Percentiles rank a stretch among this genome's conserved stretches.
phyloP scores from a whole-genome alignment of 2,888 invertebrate genomes.

The Keiferia lycopersicella region DNA sequence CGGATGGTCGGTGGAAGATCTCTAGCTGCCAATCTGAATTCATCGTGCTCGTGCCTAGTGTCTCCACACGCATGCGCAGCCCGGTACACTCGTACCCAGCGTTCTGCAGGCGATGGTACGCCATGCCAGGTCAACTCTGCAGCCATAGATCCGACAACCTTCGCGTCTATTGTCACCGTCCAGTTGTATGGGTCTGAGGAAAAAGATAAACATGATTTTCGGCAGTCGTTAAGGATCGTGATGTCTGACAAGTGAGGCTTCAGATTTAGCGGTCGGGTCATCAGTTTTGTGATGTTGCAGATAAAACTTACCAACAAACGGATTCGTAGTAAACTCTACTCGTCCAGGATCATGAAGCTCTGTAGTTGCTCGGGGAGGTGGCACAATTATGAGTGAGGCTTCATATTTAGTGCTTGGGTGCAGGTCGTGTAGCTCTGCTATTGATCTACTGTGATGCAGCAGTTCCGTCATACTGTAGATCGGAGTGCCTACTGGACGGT shows the following conservation, averaged over 20 bases:
- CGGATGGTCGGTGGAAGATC: constrained; percentile 63
- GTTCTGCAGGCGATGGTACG: constrained; percentile 93
- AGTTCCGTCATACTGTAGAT: constrained; percentile 92
- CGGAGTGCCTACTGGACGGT: constrained; percentile 90
- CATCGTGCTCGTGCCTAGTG: constrained; percentile 57
- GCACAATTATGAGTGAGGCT: constrained; percentile 90
- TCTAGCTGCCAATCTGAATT: constrained; percentile 65
- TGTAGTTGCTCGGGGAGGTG: constrained; percentile 89
- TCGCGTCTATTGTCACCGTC: constrained; percentile 88
- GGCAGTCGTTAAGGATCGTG: too few relatives aligned
- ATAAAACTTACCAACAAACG: constrained; percentile 82
- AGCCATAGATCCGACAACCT: constrained; percentile 87
- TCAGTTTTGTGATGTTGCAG: background rate
- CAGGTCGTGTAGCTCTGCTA: constrained; percentile 88
- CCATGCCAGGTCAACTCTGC: constrained; percentile 92
- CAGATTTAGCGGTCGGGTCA: background rate
- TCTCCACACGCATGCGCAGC: constrained; percentile 83
- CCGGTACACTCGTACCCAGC: constrained; percentile 93
- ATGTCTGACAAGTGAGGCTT: too few relatives aligned
- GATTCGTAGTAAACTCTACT: constrained; percentile 86
- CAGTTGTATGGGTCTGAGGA: constrained; percentile 89
- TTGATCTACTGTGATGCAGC: constrained; percentile 90
- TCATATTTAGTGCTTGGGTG: constrained; percentile 90
- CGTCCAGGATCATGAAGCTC: constrained; percentile 88
- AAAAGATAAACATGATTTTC: background rate